A percentile compares a stretch with the other conserved stretches of the same genome.
Evolutionary conservation across 2,888 invertebrate species (phyloP).

Genomic region (Megalurothrips usitatus): DNA sequence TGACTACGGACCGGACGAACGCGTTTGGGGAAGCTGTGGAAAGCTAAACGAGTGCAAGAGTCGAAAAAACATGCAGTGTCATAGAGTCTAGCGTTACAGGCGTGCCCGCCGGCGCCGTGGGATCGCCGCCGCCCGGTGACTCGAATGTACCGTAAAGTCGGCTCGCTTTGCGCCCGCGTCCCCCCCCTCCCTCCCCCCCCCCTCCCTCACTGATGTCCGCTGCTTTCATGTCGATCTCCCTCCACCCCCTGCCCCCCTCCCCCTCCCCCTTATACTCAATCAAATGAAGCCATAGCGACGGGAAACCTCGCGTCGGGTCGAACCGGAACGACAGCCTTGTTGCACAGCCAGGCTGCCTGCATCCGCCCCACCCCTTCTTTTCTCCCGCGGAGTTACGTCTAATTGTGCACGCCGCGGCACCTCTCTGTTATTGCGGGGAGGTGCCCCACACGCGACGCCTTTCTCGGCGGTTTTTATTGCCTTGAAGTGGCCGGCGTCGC

Average conservation of each 20-base stretch:
- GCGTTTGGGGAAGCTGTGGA: no score
- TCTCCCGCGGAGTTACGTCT: no score
- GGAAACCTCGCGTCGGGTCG: constrained; percentile 34
- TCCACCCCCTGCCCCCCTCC: not conserved
- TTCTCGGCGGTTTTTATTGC: constrained; percentile 21
- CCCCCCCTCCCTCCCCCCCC: not conserved
- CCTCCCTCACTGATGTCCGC: not conserved
- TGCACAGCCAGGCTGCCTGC: no score
- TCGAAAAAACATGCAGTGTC: no score
- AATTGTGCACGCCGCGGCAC: not conserved
- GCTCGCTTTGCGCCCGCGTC: no score
- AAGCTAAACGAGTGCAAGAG: no score
- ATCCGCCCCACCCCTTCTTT: no score
- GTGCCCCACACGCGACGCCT: not conserved
- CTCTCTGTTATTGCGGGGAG: constrained; percentile 33
- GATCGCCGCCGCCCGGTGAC: no score
- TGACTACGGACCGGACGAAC: constrained; percentile 44
- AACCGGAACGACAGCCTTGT: not conserved
- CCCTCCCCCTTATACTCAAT: constrained; percentile 43
- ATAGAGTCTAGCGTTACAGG: no score
- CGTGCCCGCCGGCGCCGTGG: no score
- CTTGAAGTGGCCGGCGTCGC: constrained; percentile 7
- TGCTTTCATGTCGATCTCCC: not conserved
- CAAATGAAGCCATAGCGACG: constrained; percentile 42
- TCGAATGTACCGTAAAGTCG: no score